Evolutionary conservation across 2,888 invertebrate species (phyloP).

Genomic region (Troides helena): DNA sequence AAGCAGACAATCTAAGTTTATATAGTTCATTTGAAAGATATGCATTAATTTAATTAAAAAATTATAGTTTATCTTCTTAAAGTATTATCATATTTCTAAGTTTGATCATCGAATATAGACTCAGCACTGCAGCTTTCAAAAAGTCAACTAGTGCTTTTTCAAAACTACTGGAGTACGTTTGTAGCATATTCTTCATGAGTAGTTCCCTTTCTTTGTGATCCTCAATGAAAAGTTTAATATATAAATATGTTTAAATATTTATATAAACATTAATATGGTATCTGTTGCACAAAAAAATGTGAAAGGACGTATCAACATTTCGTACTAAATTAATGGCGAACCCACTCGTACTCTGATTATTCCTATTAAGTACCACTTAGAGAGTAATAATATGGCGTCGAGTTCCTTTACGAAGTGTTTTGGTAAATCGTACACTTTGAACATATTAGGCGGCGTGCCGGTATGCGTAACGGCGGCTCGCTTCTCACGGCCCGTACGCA

Average conservation of each 20-base stretch:
- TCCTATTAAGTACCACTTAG: slow-evolving; percentile 25
- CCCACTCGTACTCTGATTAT: slow-evolving; percentile 13
- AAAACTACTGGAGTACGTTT: too few species aligned
- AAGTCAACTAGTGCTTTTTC: too few species aligned
- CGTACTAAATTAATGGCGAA: slow-evolving; percentile 2
- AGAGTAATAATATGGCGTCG: slow-evolving; percentile 22
- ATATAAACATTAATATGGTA: neutral
- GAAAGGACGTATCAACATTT: neutral
- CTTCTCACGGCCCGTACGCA: slow-evolving; percentile 65
- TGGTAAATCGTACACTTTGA: slow-evolving; percentile 33
- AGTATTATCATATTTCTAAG: too few species aligned
- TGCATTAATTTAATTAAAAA: too few species aligned
- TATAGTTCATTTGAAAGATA: too few species aligned
- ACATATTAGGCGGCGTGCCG: slow-evolving; percentile 38
- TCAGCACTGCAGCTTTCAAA: too few species aligned
- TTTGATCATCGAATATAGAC: too few species aligned
- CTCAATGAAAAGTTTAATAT: too few species aligned
- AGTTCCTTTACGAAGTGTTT: slow-evolving; percentile 16
- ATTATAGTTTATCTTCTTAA: too few species aligned
- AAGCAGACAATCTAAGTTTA: too few species aligned
- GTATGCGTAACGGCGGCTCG: slow-evolving; percentile 23
- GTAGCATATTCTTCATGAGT: too few species aligned
- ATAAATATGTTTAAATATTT: neutral
- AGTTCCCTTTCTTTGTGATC: too few species aligned
- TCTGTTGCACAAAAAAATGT: neutral